Base-by-base conservation (phyloP, 2,888 invertebrate genomes). In the Busseola fusca region DNA sequence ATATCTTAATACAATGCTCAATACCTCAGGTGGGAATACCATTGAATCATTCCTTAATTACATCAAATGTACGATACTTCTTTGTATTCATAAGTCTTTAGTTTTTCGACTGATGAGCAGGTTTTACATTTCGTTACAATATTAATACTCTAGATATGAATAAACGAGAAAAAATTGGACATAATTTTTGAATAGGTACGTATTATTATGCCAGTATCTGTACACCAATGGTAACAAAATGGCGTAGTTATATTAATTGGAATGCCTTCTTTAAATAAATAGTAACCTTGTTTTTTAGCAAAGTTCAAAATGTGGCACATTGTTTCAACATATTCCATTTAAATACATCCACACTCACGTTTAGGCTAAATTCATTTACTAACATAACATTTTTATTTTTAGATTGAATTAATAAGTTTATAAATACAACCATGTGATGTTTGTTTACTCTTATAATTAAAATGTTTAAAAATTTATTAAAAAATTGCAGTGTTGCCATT, bases 1-100 rank as follows among this genome's bases (percentile, higher is more conserved):
- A 81, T 75, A 74, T 65, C 77, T 79, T 82, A 71, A 76, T 64
- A 74, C 72, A 63, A 78, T 80, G 64, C 69, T 79, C 78, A 52
- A 65, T 79, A 85, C 67, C 72, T 84, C 57, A 87, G 88, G 88
- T 88, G 88, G 88, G 88, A 86, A 84, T 78, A 77, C 74, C 40
- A 76, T 70, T 74, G 67, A 80, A 74, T 72, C 21, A 69, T 73
- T 58, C 60, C 52, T 64, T 65, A 66, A 63, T 56, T 72, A 66
- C 25, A 64, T 45, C 64, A 56, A 64, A 67, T 60, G 64, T 71
- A 66, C 30, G 64, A 73, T 67, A 64, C 34, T 64, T 66, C 18
- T 64, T 54, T 76, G 52, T 48, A 37, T 67, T 64, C 57, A 30
- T 58, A 63, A 66, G 63, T 70, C 76, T 58, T 64, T 64, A 80